A percentile compares a stretch with the other conserved stretches of the same genome.
phyloP scores from a whole-genome alignment of 2,888 invertebrate genomes.

The Tachina fera region DNA sequence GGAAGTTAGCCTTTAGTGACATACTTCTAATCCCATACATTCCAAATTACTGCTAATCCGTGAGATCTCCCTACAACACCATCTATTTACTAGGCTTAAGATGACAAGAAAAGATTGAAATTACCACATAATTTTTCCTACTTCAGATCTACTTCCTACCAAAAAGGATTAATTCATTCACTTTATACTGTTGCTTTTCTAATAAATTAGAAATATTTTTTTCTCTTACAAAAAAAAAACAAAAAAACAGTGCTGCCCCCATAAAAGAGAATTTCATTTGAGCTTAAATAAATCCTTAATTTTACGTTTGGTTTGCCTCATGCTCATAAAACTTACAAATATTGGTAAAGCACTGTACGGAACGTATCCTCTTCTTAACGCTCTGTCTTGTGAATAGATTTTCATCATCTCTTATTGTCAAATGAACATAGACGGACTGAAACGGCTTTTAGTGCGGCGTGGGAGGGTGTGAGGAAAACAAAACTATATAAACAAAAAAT shows the following conservation, averaged over 20 bases:
- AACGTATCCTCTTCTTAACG: background rate
- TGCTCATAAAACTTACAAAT: background rate
- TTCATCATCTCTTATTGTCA: constrained; percentile 57
- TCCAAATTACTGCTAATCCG: too few species aligned
- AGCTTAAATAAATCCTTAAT: background rate
- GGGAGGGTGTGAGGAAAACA: constrained; percentile 19
- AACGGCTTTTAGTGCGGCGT: constrained; percentile 20
- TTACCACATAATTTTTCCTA: too few species aligned
- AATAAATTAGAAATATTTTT: constrained; percentile 31
- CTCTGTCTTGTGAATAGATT: constrained; percentile 39
- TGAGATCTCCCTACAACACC: too few species aligned
- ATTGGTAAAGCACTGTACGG: background rate
- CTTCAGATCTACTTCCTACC: too few species aligned
- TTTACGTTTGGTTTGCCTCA: background rate
- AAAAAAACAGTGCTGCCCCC: background rate
- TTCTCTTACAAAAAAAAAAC: background rate
- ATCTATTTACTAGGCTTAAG: too few species aligned
- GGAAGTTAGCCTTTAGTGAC: too few species aligned
- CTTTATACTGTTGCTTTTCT: constrained; percentile 26
- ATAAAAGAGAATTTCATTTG: background rate
- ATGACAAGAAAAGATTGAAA: too few species aligned
- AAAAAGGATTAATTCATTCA: constrained; percentile 28
- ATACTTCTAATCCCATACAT: too few species aligned
- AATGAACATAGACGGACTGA: constrained; percentile 41
- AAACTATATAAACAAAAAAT: constrained; percentile 30